These are phyloP conservation scores for Cheilosia impressa DNA, from an alignment of 2,888 invertebrate species.

Conservation along the genomic window DNA sequence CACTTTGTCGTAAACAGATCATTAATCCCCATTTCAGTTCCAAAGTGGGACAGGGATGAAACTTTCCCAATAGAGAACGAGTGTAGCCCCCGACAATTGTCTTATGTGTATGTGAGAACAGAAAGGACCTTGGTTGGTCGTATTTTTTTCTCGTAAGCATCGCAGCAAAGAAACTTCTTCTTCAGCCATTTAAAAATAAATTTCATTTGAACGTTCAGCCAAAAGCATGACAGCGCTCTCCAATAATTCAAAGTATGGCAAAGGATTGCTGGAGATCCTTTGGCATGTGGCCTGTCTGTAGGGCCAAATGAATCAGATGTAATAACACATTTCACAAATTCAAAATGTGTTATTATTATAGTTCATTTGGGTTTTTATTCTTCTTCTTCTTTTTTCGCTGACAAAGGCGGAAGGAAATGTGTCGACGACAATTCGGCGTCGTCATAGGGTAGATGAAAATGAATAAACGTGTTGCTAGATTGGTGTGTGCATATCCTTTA, in stretches of 20 bases:
- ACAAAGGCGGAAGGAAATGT: conserved; percentile 51
- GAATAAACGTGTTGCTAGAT: conserved; percentile 39
- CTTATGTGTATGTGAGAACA: background rate
- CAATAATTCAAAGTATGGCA: conserved; percentile 30
- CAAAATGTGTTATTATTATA: conserved; percentile 27
- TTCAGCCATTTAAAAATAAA: conserved; percentile 9
- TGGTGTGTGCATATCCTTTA: conserved; percentile 32
- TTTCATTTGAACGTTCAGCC: background rate
- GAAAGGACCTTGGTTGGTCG: background rate
- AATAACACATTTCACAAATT: conserved; percentile 28
- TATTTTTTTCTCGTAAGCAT: background rate
- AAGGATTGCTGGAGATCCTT: background rate
- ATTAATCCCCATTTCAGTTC: conserved; percentile 66
- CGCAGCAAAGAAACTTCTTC: conserved; percentile 6
- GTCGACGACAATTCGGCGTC: conserved; percentile 53
- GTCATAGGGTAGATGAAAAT: conserved; percentile 34
- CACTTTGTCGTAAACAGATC: conserved; percentile 55
- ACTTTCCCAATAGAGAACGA: conserved; percentile 1
- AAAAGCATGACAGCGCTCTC: conserved; percentile 12
- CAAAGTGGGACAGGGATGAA: conserved; percentile 41
- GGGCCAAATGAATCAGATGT: conserved; percentile 33
- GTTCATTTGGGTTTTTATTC: conserved; percentile 12
- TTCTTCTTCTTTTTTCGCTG: background rate
- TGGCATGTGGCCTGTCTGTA: background rate
- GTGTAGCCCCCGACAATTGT: conserved; percentile 5